A percentile compares a stretch with the other conserved stretches of the same genome.
Evolutionary conservation across 1,140 invertebrate genomes (phyloP).

Genomic region (Pseudomyrmex flavicornis): DNA sequence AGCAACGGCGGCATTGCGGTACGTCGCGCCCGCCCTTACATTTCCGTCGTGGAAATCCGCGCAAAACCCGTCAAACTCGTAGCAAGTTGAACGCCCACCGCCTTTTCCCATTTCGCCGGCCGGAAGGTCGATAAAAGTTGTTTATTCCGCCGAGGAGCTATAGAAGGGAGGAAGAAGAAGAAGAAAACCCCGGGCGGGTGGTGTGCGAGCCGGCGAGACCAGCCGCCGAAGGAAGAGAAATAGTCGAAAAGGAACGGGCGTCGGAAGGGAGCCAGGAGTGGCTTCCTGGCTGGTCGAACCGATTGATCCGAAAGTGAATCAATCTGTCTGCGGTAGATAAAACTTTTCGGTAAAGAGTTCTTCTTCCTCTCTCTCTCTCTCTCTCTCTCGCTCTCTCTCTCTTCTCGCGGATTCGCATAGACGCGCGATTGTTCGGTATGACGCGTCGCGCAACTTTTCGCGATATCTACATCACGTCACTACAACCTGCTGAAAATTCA

Average conservation of each 20-base stretch:
- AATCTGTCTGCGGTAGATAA: slow-evolving; percentile 80
- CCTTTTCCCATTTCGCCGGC: slow-evolving; percentile 75
- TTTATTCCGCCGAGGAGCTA: slow-evolving; percentile 77
- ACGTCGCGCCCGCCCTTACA: slow-evolving; percentile 59
- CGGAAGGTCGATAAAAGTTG: slow-evolving; percentile 79
- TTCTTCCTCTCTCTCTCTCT: neutral
- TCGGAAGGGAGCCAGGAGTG: slow-evolving; percentile 58
- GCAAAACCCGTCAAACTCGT: slow-evolving; percentile 76
- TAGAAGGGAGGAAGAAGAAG: slow-evolving; percentile 58
- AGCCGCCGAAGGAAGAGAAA: slow-evolving; percentile 52
- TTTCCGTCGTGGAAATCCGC: slow-evolving; percentile 72
- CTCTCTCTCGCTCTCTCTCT: slow-evolving; percentile 30
- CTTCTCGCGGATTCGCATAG: slow-evolving; percentile 25
- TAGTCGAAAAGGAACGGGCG: slow-evolving; percentile 56
- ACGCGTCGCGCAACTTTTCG: slow-evolving; percentile 40
- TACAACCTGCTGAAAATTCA: slow-evolving; percentile 22
- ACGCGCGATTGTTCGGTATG: slow-evolving; percentile 40
- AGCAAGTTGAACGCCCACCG: slow-evolving; percentile 73
- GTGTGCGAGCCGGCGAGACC: slow-evolving; percentile 8
- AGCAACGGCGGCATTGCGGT: slow-evolving; percentile 64
- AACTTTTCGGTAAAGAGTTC: slow-evolving; percentile 77
- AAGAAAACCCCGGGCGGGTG: slow-evolving; percentile 41
- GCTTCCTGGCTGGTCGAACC: slow-evolving; percentile 69
- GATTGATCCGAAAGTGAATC: slow-evolving; percentile 74
- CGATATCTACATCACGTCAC: slow-evolving; percentile 24